Percentiles rank a stretch among this genome's conserved stretches.
Evolutionary conservation across 2,888 invertebrate genomes (phyloP).

Genomic region (Allacma fusca): DNA sequence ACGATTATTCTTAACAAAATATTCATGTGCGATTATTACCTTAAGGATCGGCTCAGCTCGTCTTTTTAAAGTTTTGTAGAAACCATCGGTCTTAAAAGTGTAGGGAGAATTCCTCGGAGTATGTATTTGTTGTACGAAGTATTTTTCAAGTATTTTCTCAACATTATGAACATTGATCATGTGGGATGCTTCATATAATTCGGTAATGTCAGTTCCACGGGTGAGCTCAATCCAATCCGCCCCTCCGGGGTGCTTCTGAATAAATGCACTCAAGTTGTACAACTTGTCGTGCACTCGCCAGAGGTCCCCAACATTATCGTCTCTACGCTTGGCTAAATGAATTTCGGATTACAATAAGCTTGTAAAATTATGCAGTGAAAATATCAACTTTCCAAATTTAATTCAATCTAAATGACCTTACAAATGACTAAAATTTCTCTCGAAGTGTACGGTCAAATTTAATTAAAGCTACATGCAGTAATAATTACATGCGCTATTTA

Average conservation of each 20-base stretch:
- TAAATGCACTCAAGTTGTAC: conserved; percentile 84
- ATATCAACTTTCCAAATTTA: too few species aligned
- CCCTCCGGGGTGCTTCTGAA: conserved; percentile 85
- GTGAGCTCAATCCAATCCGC: conserved; percentile 72
- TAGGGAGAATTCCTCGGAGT: conserved; percentile 61
- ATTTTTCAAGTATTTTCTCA: conserved; percentile 58
- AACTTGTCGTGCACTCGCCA: conserved; percentile 80
- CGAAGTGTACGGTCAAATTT: too few species aligned
- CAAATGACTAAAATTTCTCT: too few species aligned
- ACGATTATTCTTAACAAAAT: too few species aligned
- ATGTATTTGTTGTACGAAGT: conserved; percentile 55
- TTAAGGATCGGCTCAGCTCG: conserved; percentile 54
- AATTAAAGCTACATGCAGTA: too few species aligned
- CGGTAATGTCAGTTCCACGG: conserved; percentile 63
- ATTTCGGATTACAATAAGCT: too few species aligned
- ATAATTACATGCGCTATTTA: too few species aligned
- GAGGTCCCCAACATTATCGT: conserved; percentile 77
- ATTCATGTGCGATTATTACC: too few species aligned
- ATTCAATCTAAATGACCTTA: too few species aligned
- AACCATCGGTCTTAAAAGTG: conserved; percentile 62
- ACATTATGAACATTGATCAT: conserved; percentile 46
- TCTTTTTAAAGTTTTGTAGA: conserved; percentile 61
- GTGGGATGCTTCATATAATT: conserved; percentile 64
- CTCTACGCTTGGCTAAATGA: conserved; percentile 68
- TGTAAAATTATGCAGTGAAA: too few species aligned